phyloP scores from a whole-genome alignment of 2,797 vertebrate species.

The Onychomys leucogaster region DNA sequence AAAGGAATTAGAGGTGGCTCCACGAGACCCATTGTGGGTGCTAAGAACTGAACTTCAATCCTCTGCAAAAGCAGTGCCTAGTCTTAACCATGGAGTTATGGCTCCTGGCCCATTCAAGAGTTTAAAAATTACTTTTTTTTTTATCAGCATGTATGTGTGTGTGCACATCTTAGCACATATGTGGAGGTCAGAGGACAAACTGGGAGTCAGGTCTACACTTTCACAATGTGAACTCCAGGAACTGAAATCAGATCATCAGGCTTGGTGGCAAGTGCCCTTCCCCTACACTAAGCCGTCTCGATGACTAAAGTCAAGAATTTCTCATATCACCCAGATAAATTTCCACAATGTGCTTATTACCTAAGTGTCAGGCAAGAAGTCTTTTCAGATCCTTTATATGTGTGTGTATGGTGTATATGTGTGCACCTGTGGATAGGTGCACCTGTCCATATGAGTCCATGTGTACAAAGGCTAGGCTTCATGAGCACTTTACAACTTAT shows the following conservation, averaged over 20 bases:
- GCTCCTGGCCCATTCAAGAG: background rate
- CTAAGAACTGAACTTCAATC: background rate
- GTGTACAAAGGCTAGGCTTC: background rate
- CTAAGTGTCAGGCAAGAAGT: background rate
- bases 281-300: background rate
- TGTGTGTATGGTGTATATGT: background rate
- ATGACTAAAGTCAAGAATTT: constrained; percentile 6
- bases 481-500: background rate
- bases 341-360: constrained; percentile 24
- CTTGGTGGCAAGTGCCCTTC: background rate
- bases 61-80: background rate
- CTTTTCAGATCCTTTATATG: background rate
- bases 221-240: background rate
- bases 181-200: background rate
- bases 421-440: background rate
- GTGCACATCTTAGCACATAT: background rate
- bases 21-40: accelerated
- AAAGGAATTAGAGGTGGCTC: background rate
- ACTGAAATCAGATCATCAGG: background rate
- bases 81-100: background rate
- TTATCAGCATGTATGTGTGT: background rate
- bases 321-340: background rate
- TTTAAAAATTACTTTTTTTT: background rate
- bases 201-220: background rate
- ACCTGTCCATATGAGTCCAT: background rate